Conservation (phyloP, 2,888 invertebrate genomes). For the Troglohyphantes excavatus region DNA sequence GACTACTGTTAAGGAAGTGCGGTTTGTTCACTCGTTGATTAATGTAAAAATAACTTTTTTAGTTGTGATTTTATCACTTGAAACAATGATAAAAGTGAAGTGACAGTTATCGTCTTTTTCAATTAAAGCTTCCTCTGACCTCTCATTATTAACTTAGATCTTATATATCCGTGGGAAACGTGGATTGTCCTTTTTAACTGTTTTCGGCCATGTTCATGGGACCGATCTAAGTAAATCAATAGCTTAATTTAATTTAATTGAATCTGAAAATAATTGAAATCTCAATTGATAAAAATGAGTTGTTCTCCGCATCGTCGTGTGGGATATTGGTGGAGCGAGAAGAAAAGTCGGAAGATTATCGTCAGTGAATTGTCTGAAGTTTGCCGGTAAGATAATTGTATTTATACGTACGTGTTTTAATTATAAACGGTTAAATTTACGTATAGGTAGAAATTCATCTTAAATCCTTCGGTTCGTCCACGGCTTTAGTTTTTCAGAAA, state of each 20-base stretch:
- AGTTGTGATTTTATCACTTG: background rate
- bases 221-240: background rate
- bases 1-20: background rate
- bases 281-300: conserved; percentile 30
- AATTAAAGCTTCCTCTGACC: background rate
- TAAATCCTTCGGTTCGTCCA: too few relatives aligned
- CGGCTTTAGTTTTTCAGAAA: too few relatives aligned
- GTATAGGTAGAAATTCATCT: too few relatives aligned
- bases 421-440: too few relatives aligned
- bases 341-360: conserved; percentile 79
- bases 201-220: background rate
- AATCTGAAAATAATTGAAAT: background rate
- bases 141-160: background rate
- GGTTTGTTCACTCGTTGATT: background rate
- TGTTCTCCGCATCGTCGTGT: conserved; percentile 46
- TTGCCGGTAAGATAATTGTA: conserved; percentile 59
- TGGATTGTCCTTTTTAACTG: background rate
- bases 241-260: background rate
- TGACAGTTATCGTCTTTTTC: background rate
- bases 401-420: background rate
- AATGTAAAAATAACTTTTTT: conserved; percentile 6
- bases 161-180: background rate
- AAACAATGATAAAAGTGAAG: background rate
- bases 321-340: conserved; percentile 80
- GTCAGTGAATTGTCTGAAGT: conserved; percentile 70